A percentile compares a stretch with the other conserved stretches of the same genome.
These are phyloP conservation scores for Agapornis canus DNA, from an alignment of 2,797 vertebrate genomes.

Conservation along the genomic window DNA sequence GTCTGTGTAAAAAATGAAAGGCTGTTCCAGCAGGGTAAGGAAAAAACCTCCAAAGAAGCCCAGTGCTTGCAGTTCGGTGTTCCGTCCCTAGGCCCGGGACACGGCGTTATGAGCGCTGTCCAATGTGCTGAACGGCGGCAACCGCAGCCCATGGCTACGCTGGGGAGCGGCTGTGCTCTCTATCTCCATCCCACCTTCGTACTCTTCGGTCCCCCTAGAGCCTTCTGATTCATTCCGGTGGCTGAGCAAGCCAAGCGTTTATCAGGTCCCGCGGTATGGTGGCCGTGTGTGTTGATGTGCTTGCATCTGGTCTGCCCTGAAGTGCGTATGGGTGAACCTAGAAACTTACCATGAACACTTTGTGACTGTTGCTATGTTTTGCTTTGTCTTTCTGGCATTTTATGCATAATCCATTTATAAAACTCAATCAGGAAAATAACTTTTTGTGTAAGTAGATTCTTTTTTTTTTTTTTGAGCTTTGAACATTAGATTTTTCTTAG, in stretches of 20 bases:
- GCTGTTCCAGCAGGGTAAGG: background rate
- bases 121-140: background rate
- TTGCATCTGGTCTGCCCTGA: background rate
- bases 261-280: background rate
- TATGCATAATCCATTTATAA: background rate
- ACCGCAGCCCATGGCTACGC: accelerated
- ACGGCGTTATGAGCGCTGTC: background rate
- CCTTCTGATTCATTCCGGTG: background rate
- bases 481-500: background rate
- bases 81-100: background rate
- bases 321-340: background rate
- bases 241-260: background rate
- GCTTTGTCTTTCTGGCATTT: background rate
- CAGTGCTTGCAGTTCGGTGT: background rate
- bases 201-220: background rate
- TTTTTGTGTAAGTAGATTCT: background rate
- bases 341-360: background rate
- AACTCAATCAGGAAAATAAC: background rate
- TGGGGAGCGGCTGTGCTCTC: accelerated
- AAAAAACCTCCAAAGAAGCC: background rate
- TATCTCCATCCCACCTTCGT: background rate
- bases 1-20: background rate
- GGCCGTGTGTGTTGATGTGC: background rate
- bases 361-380: background rate
- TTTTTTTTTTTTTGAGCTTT: background rate